phyloP scores from a whole-genome alignment of 1,140 invertebrate species.

The Coptotermes formosanus region DNA sequence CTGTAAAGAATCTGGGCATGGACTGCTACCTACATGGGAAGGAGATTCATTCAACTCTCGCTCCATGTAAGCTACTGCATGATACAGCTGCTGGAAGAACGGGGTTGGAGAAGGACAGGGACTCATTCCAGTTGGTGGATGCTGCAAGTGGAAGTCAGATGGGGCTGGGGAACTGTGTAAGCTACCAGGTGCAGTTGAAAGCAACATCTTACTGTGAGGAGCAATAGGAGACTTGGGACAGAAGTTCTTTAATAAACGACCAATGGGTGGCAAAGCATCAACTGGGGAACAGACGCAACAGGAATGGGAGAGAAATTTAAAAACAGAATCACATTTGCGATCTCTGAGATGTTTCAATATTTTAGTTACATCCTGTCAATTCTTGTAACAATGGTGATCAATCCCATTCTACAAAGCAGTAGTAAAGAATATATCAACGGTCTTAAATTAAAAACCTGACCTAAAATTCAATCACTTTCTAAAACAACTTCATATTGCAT shows the following conservation, averaged over 20 bases:
- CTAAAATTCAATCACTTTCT: no score
- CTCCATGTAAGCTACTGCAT: conserved; percentile 55
- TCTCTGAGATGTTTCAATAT: not conserved
- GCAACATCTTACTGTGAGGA: conserved; percentile 46
- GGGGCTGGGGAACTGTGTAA: not conserved
- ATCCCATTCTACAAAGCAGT: no score
- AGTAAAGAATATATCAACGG: no score
- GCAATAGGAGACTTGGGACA: conserved; percentile 43
- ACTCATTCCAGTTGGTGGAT: conserved; percentile 37
- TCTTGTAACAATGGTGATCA: no score
- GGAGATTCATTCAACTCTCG: conserved; percentile 39
- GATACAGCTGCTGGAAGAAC: conserved; percentile 56
- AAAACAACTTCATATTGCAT: no score
- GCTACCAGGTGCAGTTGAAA: not conserved
- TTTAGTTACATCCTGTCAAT: no score
- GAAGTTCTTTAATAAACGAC: conserved; percentile 40
- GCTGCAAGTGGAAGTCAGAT: conserved; percentile 6
- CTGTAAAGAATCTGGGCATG: not conserved
- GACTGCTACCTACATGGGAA: not conserved
- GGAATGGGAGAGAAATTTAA: not conserved
- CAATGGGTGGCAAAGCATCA: conserved; percentile 26
- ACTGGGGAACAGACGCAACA: conserved; percentile 18
- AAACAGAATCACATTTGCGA: not conserved
- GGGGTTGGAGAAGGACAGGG: conserved; percentile 51
- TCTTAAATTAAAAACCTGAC: no score